Percentiles rank a stretch among this genome's conserved stretches.
Evolutionary conservation across 2,113 vertebrate genomes (phyloP).

Genomic region (Archocentrus centrarchus): DNA sequence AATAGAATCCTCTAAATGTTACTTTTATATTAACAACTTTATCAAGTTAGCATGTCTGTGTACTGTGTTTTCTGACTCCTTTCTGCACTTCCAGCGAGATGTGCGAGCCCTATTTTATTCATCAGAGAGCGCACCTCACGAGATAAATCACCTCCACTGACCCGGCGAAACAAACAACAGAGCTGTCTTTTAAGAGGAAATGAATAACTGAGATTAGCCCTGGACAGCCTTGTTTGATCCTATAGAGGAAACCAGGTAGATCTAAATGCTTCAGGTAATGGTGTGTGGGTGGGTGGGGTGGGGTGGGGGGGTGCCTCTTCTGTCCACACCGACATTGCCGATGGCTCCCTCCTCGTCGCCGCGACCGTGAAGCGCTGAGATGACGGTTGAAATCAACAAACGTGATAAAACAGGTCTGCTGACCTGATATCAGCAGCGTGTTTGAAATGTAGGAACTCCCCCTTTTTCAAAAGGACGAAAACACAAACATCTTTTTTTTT

Average conservation of each 20-base stretch:
- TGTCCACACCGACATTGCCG: conserved; percentile 33
- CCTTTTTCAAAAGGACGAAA: conserved; percentile 27
- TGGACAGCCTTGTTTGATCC: conserved; percentile 61
- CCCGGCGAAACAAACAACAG: conserved; percentile 6
- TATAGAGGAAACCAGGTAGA: conserved; percentile 25
- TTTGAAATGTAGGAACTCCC: conserved; percentile 35
- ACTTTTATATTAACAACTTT: conserved; percentile 16
- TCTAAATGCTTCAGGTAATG: conserved; percentile 39
- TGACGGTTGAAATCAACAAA: conserved; percentile 2
- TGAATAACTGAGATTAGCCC: conserved; percentile 36
- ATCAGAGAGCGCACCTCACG: background rate
- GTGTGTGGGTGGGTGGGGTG: too few species aligned
- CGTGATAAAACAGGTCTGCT: background rate
- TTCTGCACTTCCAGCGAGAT: background rate
- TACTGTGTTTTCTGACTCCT: background rate
- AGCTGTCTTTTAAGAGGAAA: conserved; percentile 39
- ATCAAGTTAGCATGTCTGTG: background rate
- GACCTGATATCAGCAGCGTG: conserved; percentile 15
- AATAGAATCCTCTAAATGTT: conserved; percentile 34
- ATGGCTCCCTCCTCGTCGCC: conserved; percentile 23
- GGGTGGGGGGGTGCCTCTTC: conserved; percentile 20
- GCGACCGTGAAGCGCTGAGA: background rate
- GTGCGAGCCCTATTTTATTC: conserved; percentile 39
- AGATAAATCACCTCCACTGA: conserved; percentile 23
- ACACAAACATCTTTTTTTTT: conserved; percentile 42